Evolutionary conservation across 2,888 invertebrate genomes (phyloP), one percentile per base, ranked within the genome.

Genomic region (Crioceris asparagi): DNA sequence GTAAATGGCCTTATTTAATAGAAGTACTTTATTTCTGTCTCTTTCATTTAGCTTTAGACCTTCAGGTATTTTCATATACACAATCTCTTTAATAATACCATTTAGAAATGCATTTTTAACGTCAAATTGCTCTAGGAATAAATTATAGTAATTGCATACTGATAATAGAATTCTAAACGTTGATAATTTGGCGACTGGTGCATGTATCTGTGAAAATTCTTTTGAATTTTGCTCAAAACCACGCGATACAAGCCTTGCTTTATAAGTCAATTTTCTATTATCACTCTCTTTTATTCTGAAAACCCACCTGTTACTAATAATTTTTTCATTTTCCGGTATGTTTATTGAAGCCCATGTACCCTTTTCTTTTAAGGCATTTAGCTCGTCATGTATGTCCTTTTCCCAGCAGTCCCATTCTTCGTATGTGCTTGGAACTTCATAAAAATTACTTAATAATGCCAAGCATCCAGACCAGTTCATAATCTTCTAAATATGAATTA

Each of bases 371-470:
- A 44, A 17, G 31, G 44, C 39, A 35, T 16, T 31, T 19, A 43
- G 32, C 27, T 40, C 38, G 10, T 45, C 35, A 25, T 35, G 12
- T n/a, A 40, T 38, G 3, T 40, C 41, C 17, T 31, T 37, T 34
- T 41, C 27, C 43, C 46, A 44, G 26, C 12, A 17, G 21, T 38
- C 32, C 25, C 35, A 38, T 17, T 44, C 32, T 29, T 25, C 5
- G 33, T 38, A 27, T 16, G 39, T 19, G 11, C 36, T 37, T 26
- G 42, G 40, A 17, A 16, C 11, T 16, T 43, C 32, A n/a, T 18
- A 17, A 34, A 32, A 40, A 17, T 41, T 34, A 40, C 38, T 32
- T 14, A 41, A 26, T 32, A 46, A 35, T 36, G 43, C 40, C 25
- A 46, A 41, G 39, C 43, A 37, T 15, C 44, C n/a, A n/a, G n/a